Percentiles rank a stretch among this genome's conserved stretches.
phyloP scores from a whole-genome alignment of 53 echinoderm and acorn worm genomes.

The Crossaster papposus region DNA sequence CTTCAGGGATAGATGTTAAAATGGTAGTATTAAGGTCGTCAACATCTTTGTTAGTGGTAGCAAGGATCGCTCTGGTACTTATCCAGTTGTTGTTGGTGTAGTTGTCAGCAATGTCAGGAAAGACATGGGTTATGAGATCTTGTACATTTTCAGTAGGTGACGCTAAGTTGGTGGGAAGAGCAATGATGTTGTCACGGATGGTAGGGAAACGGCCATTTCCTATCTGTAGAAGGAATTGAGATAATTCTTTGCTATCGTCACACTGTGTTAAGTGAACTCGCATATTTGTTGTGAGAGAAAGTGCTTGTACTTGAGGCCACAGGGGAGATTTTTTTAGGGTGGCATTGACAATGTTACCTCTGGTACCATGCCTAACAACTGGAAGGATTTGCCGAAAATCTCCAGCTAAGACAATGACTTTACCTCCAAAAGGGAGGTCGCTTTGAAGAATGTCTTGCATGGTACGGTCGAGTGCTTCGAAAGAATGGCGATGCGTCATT shows the following conservation, averaged over 20 bases:
- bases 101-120: conserved; percentile 22
- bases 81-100: conserved; percentile 44
- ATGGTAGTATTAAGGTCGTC: conserved; percentile 50
- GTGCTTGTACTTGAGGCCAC: no score
- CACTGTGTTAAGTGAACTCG: conserved; percentile 54
- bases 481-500: conserved; percentile 40
- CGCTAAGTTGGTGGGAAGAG: not conserved
- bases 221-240: conserved; percentile 26
- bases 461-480: conserved; percentile 30
- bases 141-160: not conserved
- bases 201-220: conserved; percentile 55
- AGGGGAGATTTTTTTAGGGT: no score
- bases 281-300: conserved; percentile 15
- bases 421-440: conserved; percentile 48
- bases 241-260: not conserved
- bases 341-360: no score
- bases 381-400: no score
- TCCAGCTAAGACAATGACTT: no score
- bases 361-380: no score
- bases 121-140: conserved; percentile 43
- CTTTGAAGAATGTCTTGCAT: conserved; percentile 44
- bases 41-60: conserved; percentile 55
- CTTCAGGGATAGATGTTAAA: conserved; percentile 8
- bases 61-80: conserved; percentile 53
- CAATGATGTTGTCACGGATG: not conserved